Evolutionary conservation across 2,113 vertebrate species (phyloP).

Genomic region (Dipodomys merriami): DNA sequence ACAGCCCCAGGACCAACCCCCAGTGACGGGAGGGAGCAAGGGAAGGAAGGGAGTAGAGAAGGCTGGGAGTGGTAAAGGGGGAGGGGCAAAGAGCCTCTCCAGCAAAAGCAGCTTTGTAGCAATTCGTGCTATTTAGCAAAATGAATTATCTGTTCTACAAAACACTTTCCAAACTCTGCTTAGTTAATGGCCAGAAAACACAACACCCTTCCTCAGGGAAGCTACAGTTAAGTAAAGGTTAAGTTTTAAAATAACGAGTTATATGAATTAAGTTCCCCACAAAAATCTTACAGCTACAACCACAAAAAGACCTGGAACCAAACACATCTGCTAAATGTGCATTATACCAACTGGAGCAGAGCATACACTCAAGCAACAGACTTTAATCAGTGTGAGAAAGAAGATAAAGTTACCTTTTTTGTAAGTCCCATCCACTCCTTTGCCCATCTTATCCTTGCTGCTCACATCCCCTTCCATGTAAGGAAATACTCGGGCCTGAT

Average conservation of each 20-base stretch:
- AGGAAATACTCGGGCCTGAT: constrained; percentile 97
- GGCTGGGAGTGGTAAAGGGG: no score
- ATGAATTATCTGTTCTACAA: neutral
- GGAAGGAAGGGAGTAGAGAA: no score
- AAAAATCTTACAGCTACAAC: neutral
- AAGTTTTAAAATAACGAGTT: neutral
- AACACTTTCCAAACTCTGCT: neutral
- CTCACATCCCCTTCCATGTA: constrained; percentile 99
- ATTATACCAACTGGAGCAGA: neutral
- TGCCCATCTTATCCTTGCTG: constrained; percentile 98
- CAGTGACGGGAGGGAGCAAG: no score
- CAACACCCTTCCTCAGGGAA: neutral
- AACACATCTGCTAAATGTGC: neutral
- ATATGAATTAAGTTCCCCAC: neutral
- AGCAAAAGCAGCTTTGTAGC: neutral
- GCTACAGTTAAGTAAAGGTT: neutral
- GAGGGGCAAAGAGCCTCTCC: no score
- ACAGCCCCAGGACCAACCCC: no score
- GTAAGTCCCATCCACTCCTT: constrained; percentile 96
- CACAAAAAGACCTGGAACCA: neutral
- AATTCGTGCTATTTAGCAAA: neutral
- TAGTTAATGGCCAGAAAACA: neutral
- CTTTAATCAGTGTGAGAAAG: neutral
- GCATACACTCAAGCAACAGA: neutral
- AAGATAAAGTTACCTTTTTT: constrained; percentile 92